Conservation (phyloP, 1,140 invertebrate species). For the Drosophila lacertosa region DNA sequence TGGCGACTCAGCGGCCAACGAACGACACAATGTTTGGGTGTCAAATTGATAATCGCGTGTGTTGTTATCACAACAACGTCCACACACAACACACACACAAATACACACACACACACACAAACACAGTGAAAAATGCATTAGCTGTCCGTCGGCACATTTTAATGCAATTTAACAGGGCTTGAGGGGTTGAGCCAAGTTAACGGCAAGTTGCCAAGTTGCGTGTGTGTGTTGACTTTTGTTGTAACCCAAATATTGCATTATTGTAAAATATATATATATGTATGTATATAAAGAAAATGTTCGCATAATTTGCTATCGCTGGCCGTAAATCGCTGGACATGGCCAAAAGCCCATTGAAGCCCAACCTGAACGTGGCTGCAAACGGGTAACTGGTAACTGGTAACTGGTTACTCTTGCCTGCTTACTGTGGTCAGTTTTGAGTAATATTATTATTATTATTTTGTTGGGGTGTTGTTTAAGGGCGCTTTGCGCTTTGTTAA, state of each 20-base stretch:
- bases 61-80: constrained; percentile 73
- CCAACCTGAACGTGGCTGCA: constrained; percentile 31
- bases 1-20: constrained; percentile 32
- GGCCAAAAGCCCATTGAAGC: constrained; percentile 69
- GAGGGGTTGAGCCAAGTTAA: constrained; percentile 2
- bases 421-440: constrained; percentile 30
- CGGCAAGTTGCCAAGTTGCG: constrained; percentile 38
- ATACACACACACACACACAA: constrained; percentile 28
- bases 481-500: constrained; percentile 45
- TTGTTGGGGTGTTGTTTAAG: constrained; percentile 31
- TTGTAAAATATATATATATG: constrained; percentile 32
- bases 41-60: constrained; percentile 82
- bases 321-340: constrained; percentile 64
- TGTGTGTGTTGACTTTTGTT: constrained; percentile 42
- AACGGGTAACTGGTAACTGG: constrained; percentile 17
- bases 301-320: constrained; percentile 76
- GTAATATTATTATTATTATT: background rate
- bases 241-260: constrained; percentile 75
- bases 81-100: constrained; percentile 34
- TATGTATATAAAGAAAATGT: constrained; percentile 57
- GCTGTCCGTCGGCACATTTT: constrained; percentile 67
- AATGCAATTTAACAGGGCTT: constrained; percentile 62
- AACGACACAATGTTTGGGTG: constrained; percentile 68
- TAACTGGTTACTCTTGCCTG: constrained; percentile 8
- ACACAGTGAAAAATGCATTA: constrained; percentile 56